Percentiles rank a stretch among this genome's conserved stretches.
These are phyloP conservation scores for Drepanosiphum platanoidis DNA, from an alignment of 2,888 invertebrate species.

Conservation along the genomic window DNA sequence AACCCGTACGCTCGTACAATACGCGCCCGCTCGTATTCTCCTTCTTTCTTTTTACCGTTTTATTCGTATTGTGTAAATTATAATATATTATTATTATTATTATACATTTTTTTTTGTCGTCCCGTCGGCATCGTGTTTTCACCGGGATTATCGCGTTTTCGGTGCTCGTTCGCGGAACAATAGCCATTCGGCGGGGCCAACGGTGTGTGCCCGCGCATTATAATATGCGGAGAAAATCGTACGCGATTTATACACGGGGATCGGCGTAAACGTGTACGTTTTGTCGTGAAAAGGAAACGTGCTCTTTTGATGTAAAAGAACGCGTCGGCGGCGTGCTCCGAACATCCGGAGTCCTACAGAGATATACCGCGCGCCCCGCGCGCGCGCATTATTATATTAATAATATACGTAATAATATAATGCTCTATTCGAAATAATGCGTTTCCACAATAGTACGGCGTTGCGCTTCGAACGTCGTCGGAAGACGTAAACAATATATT, in stretches of 20 bases:
- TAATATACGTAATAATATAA: neutral
- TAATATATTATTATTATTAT: neutral
- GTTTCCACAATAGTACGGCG: neutral
- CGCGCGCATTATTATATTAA: neutral
- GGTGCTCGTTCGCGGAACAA: neutral
- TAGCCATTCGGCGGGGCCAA: neutral
- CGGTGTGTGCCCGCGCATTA: neutral
- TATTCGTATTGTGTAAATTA: too few species aligned
- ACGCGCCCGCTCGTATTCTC: neutral
- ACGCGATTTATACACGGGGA: too few species aligned
- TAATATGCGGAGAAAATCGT: too few species aligned
- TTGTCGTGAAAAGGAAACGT: neutral
- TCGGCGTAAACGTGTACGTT: neutral
- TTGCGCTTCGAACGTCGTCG: too few species aligned
- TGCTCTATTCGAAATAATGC: neutral
- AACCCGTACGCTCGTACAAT: too few species aligned
- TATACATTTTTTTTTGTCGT: neutral
- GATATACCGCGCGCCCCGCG: neutral
- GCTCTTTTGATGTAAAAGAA: neutral
- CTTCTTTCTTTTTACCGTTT: neutral
- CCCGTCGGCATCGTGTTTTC: neutral
- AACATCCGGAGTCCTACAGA: conserved; percentile 10
- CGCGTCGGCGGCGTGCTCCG: neutral
- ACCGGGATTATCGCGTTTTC: neutral
- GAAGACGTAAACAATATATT: too few species aligned